Evolutionary conservation across 1,140 invertebrate genomes (phyloP), one percentile per base, ranked within the genome.

Genomic region (Scaptomyza graminum): DNA sequence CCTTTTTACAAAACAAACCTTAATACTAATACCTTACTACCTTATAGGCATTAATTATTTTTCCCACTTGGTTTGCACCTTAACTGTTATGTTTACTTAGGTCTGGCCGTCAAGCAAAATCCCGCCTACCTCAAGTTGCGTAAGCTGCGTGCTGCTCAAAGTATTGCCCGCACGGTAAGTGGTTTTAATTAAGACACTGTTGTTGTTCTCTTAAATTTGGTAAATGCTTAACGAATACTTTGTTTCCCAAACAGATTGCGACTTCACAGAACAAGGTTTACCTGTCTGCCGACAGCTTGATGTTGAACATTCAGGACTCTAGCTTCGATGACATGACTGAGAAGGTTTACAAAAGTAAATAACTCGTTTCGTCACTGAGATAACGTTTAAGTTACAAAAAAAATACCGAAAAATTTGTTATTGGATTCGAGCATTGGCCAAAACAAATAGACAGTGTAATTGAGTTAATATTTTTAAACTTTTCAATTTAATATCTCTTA

Each of bases 101-200:
- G 99, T 93, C 94, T 98, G 93, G 97, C 99, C 54, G 96, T 99
- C 82, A 94, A 96, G 61, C 94, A 95, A 91, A 99, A 99, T 93
- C 98, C 98, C 74, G 99, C 99, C 91, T 99, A 99, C 88, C 93
- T 99, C 61, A 99, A 99, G 92, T 92, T 99, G 71, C 94, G 99
- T 73, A 99, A 99, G 93, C 97, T 99, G 74, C 94, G 98, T 87
- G 99, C 99, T 41, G 97, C 99, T 3, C 98, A 99, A 91, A 98
- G 96, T 88, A 99, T 99, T 93, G 96, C 99, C 16, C 95, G 97
- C 93, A 99, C 98, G 74, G 97, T 99, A 94, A 94, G 94, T 2
- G 7, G 25, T 18, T 0, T n/a, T 18, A n/a, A 6, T 92, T 6
- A 18, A 37, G 18, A 0, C 9, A 12, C 2, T 0, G 0, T 15